These are phyloP conservation scores for Belgica antarctica DNA, from an alignment of 2,888 invertebrate genomes.

Conservation along the genomic window DNA sequence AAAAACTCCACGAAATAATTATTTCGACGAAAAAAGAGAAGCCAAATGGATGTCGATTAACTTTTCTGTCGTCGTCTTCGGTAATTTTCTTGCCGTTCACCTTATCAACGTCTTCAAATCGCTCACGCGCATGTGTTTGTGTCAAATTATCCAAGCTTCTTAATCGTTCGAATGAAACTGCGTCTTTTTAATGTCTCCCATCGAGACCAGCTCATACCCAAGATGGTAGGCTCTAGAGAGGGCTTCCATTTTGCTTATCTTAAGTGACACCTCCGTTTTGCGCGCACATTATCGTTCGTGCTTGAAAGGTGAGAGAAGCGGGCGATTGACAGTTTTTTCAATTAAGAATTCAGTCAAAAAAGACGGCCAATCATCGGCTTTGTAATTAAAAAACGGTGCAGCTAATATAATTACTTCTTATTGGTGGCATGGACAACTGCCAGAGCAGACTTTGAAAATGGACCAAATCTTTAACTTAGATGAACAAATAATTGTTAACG, in stretches of 20 bases:
- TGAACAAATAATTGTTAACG: too few species aligned
- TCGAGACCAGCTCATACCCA: too few species aligned
- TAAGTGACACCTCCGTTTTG: constrained; percentile 34
- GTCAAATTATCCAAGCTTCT: neutral
- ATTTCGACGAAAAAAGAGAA: constrained; percentile 27
- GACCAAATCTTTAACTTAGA: too few species aligned
- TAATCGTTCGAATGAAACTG: neutral
- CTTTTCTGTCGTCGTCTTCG: constrained; percentile 17
- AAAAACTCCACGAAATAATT: constrained; percentile 21
- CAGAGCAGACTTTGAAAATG: too few species aligned
- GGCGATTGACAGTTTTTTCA: too few species aligned
- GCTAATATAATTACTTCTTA: too few species aligned
- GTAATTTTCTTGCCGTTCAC: neutral
- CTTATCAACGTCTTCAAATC: constrained; percentile 35
- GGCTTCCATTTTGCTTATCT: constrained; percentile 19
- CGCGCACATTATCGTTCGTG: constrained; percentile 7
- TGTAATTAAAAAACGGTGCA: neutral
- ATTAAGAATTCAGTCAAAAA: too few species aligned
- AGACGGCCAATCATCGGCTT: neutral
- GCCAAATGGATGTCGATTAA: constrained; percentile 36
- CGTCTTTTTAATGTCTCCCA: neutral
- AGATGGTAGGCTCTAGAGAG: neutral
- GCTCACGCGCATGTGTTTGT: neutral
- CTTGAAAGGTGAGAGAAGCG: too few species aligned
- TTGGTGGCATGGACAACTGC: too few species aligned